A percentile compares a stretch with the other conserved stretches of the same genome.
These are phyloP conservation scores for Strix uralensis DNA, from an alignment of 2,113 vertebrate species.

Conservation along the genomic window DNA sequence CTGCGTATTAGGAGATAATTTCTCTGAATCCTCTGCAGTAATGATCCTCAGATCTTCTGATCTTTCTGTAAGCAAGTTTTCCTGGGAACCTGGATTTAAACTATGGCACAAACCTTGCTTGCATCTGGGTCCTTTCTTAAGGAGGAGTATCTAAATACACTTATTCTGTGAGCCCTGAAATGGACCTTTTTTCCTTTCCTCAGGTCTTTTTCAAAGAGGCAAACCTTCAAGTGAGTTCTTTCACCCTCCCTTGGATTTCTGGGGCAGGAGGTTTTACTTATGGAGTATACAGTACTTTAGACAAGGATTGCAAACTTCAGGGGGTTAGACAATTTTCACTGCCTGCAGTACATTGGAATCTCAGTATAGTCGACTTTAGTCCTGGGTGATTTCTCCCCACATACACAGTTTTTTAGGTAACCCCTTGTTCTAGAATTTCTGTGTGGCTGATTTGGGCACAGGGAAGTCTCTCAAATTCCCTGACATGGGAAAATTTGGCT, in stretches of 20 bases:
- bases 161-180: conserved; percentile 65
- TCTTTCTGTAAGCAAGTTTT: conserved; percentile 73
- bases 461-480: neutral
- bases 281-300: conserved; percentile 50
- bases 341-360: conserved; percentile 18
- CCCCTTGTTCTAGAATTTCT: neutral
- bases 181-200: conserved; percentile 61
- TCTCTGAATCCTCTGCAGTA: conserved; percentile 75
- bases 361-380: conserved; percentile 31
- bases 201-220: conserved; percentile 65
- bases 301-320: conserved; percentile 56
- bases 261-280: conserved; percentile 68
- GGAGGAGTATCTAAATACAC: conserved; percentile 71
- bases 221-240: conserved; percentile 71
- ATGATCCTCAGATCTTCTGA: conserved; percentile 69
- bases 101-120: conserved; percentile 63
- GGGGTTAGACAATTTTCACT: conserved; percentile 19
- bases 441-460: neutral
- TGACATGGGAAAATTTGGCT: neutral
- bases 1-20: conserved; percentile 68
- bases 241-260: conserved; percentile 65
- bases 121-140: conserved; percentile 64
- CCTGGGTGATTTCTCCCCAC: neutral
- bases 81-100: conserved; percentile 68
- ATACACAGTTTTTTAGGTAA: neutral